Evolutionary conservation across 2,113 vertebrate species (phyloP).

Genomic region (Seriola dumerili): DNA sequence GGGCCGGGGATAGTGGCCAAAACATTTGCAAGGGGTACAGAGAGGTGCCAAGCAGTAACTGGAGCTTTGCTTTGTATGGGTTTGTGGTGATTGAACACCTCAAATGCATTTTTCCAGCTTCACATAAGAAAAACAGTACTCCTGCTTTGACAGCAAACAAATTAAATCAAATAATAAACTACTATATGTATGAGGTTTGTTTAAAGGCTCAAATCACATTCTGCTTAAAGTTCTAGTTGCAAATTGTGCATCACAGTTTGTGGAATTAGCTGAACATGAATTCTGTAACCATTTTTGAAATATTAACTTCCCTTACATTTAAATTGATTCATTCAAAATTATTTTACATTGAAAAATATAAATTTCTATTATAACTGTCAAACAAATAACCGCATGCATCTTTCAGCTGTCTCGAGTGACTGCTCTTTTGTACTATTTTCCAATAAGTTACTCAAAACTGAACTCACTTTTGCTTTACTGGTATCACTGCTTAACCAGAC

Average conservation of each 20-base stretch:
- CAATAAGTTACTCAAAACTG: constrained; percentile 13
- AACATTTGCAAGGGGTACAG: constrained; percentile 24
- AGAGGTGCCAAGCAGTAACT: constrained; percentile 32
- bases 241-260: constrained; percentile 7
- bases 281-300: not conserved
- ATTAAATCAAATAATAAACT: constrained; percentile 8
- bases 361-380: not conserved
- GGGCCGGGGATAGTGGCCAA: constrained; percentile 38
- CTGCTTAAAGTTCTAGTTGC: not conserved
- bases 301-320: not conserved
- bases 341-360: not conserved
- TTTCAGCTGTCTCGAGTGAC: not conserved
- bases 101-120: constrained; percentile 10
- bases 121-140: not conserved
- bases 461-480: constrained; percentile 49
- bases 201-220: constrained; percentile 12
- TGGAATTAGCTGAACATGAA: not conserved
- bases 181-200: constrained; percentile 1
- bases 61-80: constrained; percentile 33
- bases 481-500: constrained; percentile 70
- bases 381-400: not conserved
- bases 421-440: constrained; percentile 22
- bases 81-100: constrained; percentile 39
- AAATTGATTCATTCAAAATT: constrained; percentile 7
- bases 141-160: constrained; percentile 3